Base-by-base conservation (phyloP, 2,888 invertebrate genomes). In the Caenorhabditis zanzibari region DNA sequence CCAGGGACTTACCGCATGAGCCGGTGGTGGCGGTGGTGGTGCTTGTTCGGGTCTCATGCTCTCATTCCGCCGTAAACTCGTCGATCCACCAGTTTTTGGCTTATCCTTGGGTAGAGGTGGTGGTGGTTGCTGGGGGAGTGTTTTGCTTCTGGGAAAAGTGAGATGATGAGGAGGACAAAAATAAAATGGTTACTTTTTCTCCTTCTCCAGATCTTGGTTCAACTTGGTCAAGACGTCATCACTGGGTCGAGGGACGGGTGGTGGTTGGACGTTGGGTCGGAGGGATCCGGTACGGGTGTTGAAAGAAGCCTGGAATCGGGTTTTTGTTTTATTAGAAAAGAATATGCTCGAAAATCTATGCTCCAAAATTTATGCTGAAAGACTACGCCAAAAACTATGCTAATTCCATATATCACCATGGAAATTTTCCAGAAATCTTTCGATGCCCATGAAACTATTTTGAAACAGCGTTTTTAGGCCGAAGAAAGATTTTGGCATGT, bases 1-100 rank as follows among this genome's bases (percentile, higher is more conserved):
- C 32, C 4, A 32, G n/a, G n/a, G n/a, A n/a, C 63, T 2, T 41
- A 83, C 83, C 69, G 66, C 44, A 52, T 83, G 84, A n/a, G 80
- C 61, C 6, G 81, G 63, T 19, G 84, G 85, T 6, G 88, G 88
- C 7, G 87, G 87, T 10, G 87, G 87, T 19, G 88, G 87, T 44
- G 86, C 84, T 32, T 81, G 69, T 41, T 77, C 86, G 28, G 88
- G 84, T 14, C 86, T 80, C 24, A 83, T 61, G 26, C 84, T 85
- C 32, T 87, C 86, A 47, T 79, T 81, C 44, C 84, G 49, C 24
- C 63, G 47, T 5, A 79, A 16, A 22, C 56, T 68, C 12, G 77
- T 64, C 5, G 75, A 56, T 59, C 76, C 59, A 7, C 56, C 63
- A 59, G 61, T 68, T 52, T 64, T 71, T 14, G 82, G 82, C 28